phyloP scores from a whole-genome alignment of 2,113 vertebrate genomes.

The Opisthocomus hoazin region DNA sequence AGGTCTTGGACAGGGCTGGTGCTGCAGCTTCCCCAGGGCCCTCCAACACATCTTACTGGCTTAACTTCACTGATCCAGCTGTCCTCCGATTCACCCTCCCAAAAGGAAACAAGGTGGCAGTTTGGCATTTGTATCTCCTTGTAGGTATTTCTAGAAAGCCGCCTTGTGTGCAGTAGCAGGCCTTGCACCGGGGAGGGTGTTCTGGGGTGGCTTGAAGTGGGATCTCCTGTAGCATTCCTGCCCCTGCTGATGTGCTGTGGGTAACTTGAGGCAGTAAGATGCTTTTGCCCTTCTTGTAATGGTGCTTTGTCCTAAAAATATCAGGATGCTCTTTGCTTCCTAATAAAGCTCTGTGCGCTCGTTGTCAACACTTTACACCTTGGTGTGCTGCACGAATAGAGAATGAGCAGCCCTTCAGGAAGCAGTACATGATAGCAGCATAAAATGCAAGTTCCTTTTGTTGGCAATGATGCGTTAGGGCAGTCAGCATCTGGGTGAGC shows the following conservation, averaged over 20 bases:
- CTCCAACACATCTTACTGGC: neutral
- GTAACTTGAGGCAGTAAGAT: neutral
- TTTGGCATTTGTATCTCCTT: neutral
- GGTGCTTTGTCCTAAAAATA: neutral
- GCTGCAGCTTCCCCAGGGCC: neutral
- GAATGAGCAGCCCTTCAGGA: neutral
- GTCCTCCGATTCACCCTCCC: neutral
- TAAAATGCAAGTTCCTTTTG: neutral
- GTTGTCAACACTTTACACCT: neutral
- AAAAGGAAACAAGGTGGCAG: neutral
- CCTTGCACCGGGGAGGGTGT: neutral
- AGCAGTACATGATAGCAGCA: neutral
- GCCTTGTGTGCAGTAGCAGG: neutral
- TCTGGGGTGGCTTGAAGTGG: neutral
- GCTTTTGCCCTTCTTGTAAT: neutral
- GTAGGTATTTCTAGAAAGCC: neutral
- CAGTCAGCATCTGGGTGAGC: neutral
- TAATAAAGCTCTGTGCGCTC: fast-evolving
- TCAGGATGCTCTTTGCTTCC: neutral
- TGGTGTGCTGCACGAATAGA: neutral
- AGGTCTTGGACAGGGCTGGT: neutral
- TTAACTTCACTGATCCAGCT: neutral
- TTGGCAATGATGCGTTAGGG: neutral
- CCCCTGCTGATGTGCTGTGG: neutral
- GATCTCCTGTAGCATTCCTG: neutral